Percentiles rank a stretch among this genome's conserved stretches.
Conservation (phyloP, 2,113 vertebrate genomes). For the Larimichthys crocea region DNA sequence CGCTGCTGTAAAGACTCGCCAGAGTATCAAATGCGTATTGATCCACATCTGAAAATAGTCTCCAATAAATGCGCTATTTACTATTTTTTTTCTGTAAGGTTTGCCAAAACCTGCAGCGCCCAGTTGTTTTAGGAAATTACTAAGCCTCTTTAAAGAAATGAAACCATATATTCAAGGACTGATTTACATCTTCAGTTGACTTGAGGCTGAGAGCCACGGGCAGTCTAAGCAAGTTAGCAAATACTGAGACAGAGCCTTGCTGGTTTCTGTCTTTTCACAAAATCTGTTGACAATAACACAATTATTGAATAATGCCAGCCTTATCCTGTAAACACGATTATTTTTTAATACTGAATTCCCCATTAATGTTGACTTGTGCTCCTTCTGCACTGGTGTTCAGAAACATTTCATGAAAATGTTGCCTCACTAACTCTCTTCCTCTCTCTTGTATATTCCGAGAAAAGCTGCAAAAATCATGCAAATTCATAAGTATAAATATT, state of each 20-base stretch:
- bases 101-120: not conserved
- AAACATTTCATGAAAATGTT: conserved; percentile 24
- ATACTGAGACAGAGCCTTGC: conserved; percentile 5
- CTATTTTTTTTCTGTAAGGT: not conserved
- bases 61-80: conserved; percentile 11
- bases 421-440: not conserved
- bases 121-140: not conserved
- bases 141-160: not conserved
- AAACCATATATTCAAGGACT: not conserved
- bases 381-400: not conserved
- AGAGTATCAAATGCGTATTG: not conserved
- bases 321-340: not conserved
- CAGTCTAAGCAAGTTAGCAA: not conserved
- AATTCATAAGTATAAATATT: conserved; percentile 37
- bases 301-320: not conserved
- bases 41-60: conserved; percentile 12
- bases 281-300: conserved; percentile 7
- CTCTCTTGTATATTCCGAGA: conserved; percentile 11
- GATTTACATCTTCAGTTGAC: conserved; percentile 1
- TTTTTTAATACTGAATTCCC: not conserved
- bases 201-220: not conserved
- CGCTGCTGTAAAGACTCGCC: not conserved
- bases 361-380: conserved; percentile 1
- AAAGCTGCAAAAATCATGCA: conserved; percentile 49
- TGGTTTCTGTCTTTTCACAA: not conserved